Evolutionary conservation across 2,888 invertebrate species (phyloP).

Genomic region (Autographa pulchrina): DNA sequence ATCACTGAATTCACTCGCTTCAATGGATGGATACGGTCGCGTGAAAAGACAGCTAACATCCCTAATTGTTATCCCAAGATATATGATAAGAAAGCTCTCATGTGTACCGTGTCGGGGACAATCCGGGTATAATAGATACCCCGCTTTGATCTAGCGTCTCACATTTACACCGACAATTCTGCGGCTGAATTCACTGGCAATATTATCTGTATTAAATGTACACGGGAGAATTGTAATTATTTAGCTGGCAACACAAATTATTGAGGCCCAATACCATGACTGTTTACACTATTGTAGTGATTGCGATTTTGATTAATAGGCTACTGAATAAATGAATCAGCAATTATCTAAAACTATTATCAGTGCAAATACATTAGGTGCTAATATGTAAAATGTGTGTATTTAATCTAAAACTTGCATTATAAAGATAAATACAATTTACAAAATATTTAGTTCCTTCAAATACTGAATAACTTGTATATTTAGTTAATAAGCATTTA

Average conservation of each 20-base stretch:
- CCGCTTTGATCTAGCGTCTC: conserved; percentile 13
- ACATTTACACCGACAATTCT: conserved; percentile 14
- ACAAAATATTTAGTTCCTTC: too few relatives aligned
- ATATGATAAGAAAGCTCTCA: conserved; percentile 3
- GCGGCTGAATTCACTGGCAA: conserved; percentile 11
- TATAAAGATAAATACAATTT: too few relatives aligned
- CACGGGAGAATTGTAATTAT: background rate
- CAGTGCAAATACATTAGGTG: background rate
- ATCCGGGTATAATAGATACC: conserved; percentile 14
- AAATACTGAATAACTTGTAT: too few relatives aligned
- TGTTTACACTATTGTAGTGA: conserved; percentile 7
- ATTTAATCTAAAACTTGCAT: background rate
- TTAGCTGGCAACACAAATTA: conserved; percentile 15
- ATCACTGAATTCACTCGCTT: background rate
- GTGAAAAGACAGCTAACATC: conserved; percentile 25
- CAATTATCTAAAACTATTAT: background rate
- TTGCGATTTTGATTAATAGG: conserved; percentile 8
- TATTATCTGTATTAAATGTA: conserved; percentile 21
- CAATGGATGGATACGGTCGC: conserved; percentile 1
- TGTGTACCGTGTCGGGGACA: background rate
- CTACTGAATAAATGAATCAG: conserved; percentile 3
- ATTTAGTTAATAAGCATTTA: too few relatives aligned
- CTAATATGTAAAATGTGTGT: background rate
- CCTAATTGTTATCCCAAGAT: conserved; percentile 27
- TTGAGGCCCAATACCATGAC: background rate